phyloP scores from a whole-genome alignment of 2,888 invertebrate genomes.

The Trisateles emortualis region DNA sequence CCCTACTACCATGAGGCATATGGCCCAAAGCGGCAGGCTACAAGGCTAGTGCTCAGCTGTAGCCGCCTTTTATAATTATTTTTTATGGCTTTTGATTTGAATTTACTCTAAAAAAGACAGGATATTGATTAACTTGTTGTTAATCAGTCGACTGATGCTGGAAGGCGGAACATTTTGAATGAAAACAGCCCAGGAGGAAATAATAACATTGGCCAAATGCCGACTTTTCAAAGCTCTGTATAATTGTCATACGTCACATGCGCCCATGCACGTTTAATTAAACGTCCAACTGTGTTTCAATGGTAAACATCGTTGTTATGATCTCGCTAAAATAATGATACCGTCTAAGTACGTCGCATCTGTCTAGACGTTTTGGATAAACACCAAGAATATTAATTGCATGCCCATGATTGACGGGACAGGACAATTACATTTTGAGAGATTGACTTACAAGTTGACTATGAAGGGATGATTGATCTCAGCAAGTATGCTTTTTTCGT shows the following conservation, averaged over 20 bases:
- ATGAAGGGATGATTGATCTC: conserved; percentile 98
- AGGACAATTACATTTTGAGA: conserved; percentile 15
- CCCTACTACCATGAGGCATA: no score
- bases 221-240: conserved; percentile 52
- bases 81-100: no score
- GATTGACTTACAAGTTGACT: conserved; percentile 89
- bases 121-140: conserved; percentile 13
- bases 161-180: conserved; percentile 27
- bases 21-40: no score
- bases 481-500: conserved; percentile 97
- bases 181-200: conserved; percentile 41
- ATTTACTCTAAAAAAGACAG: conserved; percentile 12
- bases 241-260: conserved; percentile 58
- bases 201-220: conserved; percentile 61
- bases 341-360: conserved; percentile 36
- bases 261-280: conserved; percentile 59
- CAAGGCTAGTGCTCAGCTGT: no score
- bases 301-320: conserved; percentile 53
- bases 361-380: conserved; percentile 45
- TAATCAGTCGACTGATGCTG: conserved; percentile 18
- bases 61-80: no score
- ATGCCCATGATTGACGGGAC: conserved; percentile 24
- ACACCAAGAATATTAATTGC: conserved; percentile 47
- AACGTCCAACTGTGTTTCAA: conserved; percentile 47
- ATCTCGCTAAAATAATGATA: conserved; percentile 44